phyloP scores from a whole-genome alignment of 2,113 vertebrate genomes.

The Pholis gunnellus region DNA sequence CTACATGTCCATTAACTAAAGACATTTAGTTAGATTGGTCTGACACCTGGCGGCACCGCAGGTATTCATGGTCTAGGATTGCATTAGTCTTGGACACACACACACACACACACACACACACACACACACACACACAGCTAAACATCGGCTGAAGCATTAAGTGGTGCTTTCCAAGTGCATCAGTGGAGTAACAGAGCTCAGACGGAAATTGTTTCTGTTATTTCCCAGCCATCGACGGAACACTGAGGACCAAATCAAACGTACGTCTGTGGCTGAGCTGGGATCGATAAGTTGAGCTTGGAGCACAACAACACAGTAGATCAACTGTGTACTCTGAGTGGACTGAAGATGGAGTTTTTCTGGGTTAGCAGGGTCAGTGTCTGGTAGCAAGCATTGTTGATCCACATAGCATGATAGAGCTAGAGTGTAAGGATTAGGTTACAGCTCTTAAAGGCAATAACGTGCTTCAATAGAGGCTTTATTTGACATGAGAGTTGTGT shows the following conservation, averaged over 20 bases:
- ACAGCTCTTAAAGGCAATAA: not conserved
- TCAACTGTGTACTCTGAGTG: not conserved
- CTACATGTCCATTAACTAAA: not conserved
- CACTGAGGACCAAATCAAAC: conserved; percentile 27
- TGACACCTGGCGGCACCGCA: not conserved
- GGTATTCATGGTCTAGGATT: not conserved
- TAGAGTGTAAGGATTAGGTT: not conserved
- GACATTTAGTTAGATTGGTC: not conserved
- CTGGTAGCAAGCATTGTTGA: not conserved
- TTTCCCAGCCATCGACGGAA: conserved; percentile 16
- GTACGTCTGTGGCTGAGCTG: not conserved
- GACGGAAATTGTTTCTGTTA: conserved; percentile 12
- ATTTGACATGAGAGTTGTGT: not conserved
- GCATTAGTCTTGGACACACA: not conserved
- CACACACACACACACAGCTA: not conserved
- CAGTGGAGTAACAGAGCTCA: conserved; percentile 20
- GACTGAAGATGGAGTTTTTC: not conserved
- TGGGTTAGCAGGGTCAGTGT: not conserved
- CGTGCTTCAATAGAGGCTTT: not conserved
- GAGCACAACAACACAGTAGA: conserved; percentile 2
- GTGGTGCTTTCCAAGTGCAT: conserved; percentile 9
- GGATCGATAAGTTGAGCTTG: conserved; percentile 30
- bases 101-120: not conserved
- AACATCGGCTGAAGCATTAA: conserved; percentile 12
- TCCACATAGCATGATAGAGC: not conserved